A percentile compares a stretch with the other conserved stretches of the same genome.
phyloP scores from a whole-genome alignment of 2,888 invertebrate genomes.

The Frankliniella intonsa region DNA sequence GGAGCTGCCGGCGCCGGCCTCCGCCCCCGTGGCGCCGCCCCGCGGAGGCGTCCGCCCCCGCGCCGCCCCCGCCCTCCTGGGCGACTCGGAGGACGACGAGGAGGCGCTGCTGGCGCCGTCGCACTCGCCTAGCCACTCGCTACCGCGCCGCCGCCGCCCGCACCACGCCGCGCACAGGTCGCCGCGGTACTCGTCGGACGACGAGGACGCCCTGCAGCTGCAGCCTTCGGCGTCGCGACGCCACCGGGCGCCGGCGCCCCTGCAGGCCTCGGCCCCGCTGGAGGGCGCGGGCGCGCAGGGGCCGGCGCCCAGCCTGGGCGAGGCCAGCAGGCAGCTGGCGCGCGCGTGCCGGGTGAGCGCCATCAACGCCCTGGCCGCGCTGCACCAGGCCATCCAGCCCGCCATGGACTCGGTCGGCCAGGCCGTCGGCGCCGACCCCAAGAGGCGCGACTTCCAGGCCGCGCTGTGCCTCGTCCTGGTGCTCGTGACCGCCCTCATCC shows the following conservation, averaged over 20 bases:
- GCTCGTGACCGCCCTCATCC: conserved; percentile 69
- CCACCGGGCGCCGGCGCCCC: conserved; percentile 42
- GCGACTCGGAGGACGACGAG: conserved; percentile 48
- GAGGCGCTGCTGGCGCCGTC: conserved; percentile 44
- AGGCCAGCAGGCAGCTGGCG: conserved; percentile 65
- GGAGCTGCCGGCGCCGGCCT: conserved; percentile 49
- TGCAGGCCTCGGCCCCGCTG: conserved; percentile 41
- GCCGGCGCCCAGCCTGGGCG: conserved; percentile 61
- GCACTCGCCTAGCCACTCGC: conserved; percentile 36
- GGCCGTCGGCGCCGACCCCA: conserved; percentile 55
- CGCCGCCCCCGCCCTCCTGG: conserved; percentile 42
- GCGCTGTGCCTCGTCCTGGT: conserved; percentile 73
- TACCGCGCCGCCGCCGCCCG: conserved; percentile 43
- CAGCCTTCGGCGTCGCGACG: no score
- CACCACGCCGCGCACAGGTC: conserved; percentile 43
- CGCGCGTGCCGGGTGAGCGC: conserved; percentile 56
- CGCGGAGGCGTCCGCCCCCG: conserved; percentile 33
- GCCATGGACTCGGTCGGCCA: conserved; percentile 50
- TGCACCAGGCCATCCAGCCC: conserved; percentile 33
- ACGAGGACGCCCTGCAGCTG: conserved; percentile 23
- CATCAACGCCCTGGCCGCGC: conserved; percentile 33
- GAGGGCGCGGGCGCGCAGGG: conserved; percentile 38
- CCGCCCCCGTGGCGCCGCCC: conserved; percentile 45
- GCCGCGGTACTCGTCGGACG: conserved; percentile 41
- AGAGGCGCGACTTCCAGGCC: conserved; percentile 67